Evolutionary conservation across 2,113 vertebrate species (phyloP).

Genomic region (Nibea albiflora): DNA sequence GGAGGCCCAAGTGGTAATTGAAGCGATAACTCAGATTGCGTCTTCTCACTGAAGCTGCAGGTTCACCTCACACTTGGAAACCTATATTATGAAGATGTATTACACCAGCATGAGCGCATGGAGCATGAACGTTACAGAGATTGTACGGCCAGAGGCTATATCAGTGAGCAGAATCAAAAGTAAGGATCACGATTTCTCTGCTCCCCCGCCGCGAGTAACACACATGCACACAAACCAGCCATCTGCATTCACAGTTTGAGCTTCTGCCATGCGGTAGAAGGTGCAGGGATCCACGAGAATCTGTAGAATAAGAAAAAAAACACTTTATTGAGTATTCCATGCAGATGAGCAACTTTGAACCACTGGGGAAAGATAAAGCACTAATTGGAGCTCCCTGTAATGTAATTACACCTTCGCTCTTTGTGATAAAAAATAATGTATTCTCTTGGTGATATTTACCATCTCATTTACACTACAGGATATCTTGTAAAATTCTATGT

Average conservation of each 20-base stretch:
- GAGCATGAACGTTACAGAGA: slow-evolving; percentile 29
- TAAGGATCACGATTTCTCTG: slow-evolving; percentile 27
- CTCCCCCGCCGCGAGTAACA: slow-evolving; percentile 27
- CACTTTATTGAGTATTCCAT: slow-evolving; percentile 28
- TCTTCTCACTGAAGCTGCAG: slow-evolving; percentile 18
- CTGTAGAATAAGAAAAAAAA: background rate
- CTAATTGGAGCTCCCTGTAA: slow-evolving; percentile 51
- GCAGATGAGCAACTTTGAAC: slow-evolving; percentile 40
- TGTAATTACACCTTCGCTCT: slow-evolving; percentile 59
- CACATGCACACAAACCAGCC: slow-evolving; percentile 18
- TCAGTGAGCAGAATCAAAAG: slow-evolving; percentile 55
- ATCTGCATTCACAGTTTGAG: slow-evolving; percentile 51
- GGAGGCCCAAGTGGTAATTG: slow-evolving; percentile 29
- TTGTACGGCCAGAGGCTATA: slow-evolving; percentile 9
- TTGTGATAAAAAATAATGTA: slow-evolving; percentile 10
- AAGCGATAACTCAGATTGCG: slow-evolving; percentile 44
- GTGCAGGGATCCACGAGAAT: slow-evolving; percentile 28
- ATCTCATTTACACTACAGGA: slow-evolving; percentile 45
- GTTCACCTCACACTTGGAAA: slow-evolving; percentile 16
- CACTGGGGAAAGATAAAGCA: slow-evolving; percentile 40
- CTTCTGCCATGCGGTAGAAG: slow-evolving; percentile 20
- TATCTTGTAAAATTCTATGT: background rate
- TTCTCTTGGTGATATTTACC: slow-evolving; percentile 29
- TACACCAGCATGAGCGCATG: slow-evolving; percentile 16
- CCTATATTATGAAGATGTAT: slow-evolving; percentile 40